These are phyloP conservation scores for Chelonoidis abingdonii DNA, from an alignment of 2,113 vertebrate genomes.

Conservation along the genomic window DNA sequence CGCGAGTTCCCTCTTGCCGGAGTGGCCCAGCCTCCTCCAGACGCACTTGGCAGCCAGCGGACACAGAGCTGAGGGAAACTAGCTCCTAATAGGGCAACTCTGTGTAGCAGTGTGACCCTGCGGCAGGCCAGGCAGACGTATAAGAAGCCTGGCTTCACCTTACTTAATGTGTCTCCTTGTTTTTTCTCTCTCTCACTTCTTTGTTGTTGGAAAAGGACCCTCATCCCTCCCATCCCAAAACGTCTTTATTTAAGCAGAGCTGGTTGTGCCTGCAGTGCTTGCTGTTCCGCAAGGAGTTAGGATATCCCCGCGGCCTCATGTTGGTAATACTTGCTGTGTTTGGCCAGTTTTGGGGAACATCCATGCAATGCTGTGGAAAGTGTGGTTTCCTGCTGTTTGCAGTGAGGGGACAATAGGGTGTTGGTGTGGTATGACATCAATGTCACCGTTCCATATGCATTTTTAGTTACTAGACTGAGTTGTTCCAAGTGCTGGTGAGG, in stretches of 20 bases:
- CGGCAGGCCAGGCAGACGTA: background rate
- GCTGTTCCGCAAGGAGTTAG: constrained; percentile 25
- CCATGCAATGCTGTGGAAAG: background rate
- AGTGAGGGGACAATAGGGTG: background rate
- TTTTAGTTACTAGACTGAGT: background rate
- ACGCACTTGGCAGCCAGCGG: background rate
- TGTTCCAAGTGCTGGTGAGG: background rate
- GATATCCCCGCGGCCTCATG: constrained; percentile 4
- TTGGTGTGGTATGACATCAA: background rate
- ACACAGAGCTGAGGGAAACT: background rate
- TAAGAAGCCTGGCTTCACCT: background rate
- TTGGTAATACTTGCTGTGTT: constrained; percentile 35
- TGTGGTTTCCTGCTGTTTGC: background rate
- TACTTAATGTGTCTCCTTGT: background rate
- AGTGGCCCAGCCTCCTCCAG: constrained; percentile 23
- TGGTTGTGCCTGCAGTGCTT: constrained; percentile 18
- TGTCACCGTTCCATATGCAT: background rate
- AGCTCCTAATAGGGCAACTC: background rate
- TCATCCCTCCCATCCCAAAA: background rate
- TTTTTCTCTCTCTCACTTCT: background rate
- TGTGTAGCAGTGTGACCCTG: background rate
- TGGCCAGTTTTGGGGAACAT: background rate
- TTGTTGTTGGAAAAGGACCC: background rate
- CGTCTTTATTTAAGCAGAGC: constrained; percentile 6
- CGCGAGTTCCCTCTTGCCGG: background rate